Evolutionary conservation across 2,888 invertebrate species (phyloP), one percentile per base, ranked within the genome.

Genomic region (Xylophagus ater): DNA sequence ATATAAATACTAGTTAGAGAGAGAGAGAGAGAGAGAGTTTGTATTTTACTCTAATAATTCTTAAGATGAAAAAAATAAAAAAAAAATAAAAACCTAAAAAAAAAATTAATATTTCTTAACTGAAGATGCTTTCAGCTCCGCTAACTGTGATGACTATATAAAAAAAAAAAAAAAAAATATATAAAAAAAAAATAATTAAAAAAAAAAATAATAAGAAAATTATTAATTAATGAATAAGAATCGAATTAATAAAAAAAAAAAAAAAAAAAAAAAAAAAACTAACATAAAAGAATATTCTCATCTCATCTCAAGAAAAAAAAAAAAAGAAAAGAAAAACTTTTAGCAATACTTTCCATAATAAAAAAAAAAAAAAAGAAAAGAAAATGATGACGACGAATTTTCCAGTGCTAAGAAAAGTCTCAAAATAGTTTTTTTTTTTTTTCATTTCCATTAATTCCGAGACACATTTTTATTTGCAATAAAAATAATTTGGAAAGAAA

Each of bases 101-200:
- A 23, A 6, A 23, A 10, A 23, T 5, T 23, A 23, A 4, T 25
- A 25, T 57, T 45, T 47, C 44, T 44, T 55, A 59, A 58, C 55
- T 60, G 56, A 57, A 56, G 55, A 58, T 58, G 55, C 59, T 62
- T 62, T 60, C 62, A 62, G 62, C 62, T 62, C 62, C 62, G 62
- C 62, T 61, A 62, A 62, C 62, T 62, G 62, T 62, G 62, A 62
- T 62, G 62, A 62, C 62, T 62, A 61, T 61, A 42, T 44, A 44
- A 44, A 42, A 60, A 57, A 58, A 60, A 62, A 62, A 62, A 62
- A 62, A 59, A 55, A 57, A 58, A 59, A 59, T 28, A 34, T 34
- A 34, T 37, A 37, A 29, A 31, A 31, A 14, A 37, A 15, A 30
- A 37, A 24, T 24, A 25, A 34, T 15, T 20, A 19, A 34, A 28